These are phyloP conservation scores for Catajapyx aquilonaris DNA, from an alignment of 1,140 invertebrate genomes.

Conservation along the genomic window DNA sequence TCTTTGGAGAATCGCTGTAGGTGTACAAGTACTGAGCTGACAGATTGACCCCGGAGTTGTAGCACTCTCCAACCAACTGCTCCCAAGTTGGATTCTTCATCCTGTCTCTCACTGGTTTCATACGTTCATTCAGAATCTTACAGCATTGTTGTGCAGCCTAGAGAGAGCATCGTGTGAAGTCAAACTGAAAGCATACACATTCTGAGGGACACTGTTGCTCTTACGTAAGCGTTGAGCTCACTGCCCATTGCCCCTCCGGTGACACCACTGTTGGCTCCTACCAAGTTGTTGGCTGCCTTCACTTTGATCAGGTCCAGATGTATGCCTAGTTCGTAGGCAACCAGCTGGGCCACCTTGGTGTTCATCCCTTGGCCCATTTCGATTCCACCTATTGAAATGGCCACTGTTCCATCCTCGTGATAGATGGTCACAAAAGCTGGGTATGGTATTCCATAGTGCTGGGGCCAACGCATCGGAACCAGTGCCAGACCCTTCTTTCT, in stretches of 20 bases:
- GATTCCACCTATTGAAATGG: conserved; percentile 37
- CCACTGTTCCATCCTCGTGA: conserved; percentile 32
- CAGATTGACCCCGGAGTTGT: too few relatives aligned
- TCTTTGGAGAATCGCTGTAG: too few relatives aligned
- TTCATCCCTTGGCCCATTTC: conserved; percentile 50
- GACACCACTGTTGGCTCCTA: conserved; percentile 10
- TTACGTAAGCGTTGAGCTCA: conserved; percentile 15
- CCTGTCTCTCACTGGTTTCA: too few relatives aligned
- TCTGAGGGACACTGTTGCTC: too few relatives aligned
- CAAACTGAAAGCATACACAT: too few relatives aligned
- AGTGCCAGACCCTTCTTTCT: conserved; percentile 28
- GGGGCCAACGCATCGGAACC: conserved; percentile 19
- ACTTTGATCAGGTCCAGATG: conserved; percentile 17
- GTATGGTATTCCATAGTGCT: conserved; percentile 19
- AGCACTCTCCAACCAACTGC: too few relatives aligned
- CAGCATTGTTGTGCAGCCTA: too few relatives aligned
- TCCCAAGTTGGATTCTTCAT: too few relatives aligned
- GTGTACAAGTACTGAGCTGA: too few relatives aligned
- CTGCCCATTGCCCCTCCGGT: conserved; percentile 19
- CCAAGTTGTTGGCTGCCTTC: conserved; percentile 14
- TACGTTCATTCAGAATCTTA: too few relatives aligned
- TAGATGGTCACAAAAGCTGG: conserved; percentile 35
- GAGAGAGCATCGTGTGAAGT: too few relatives aligned
- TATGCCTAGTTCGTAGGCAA: conserved; percentile 19
- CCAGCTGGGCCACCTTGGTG: conserved; percentile 29